These are phyloP conservation scores for Oopsacas minuta DNA, from an alignment of 37 sponge, comb jelly and placozoan species.

Conservation along the genomic window DNA sequence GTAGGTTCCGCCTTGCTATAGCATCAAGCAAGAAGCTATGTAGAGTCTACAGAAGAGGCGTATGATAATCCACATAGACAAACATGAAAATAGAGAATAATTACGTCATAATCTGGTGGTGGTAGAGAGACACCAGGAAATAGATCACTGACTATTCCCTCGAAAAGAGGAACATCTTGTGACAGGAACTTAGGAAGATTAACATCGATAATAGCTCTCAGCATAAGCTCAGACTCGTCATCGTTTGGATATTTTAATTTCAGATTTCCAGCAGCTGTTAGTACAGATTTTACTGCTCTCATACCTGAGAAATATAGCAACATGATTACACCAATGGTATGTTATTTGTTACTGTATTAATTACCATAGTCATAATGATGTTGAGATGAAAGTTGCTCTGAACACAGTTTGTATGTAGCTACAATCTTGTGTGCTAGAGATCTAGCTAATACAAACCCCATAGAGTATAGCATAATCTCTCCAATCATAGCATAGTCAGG, in stretches of 20 bases:
- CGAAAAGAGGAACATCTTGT: slow-evolving; percentile 84
- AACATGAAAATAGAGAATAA: not conserved
- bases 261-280: slow-evolving; percentile 94
- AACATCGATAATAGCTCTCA: slow-evolving; percentile 91
- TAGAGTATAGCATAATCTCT: slow-evolving; percentile 96
- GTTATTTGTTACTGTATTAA: not conserved
- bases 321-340: not conserved
- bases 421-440: slow-evolving; percentile 89
- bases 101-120: slow-evolving; percentile 66
- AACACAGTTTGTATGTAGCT: slow-evolving; percentile 85
- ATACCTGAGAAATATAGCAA: slow-evolving; percentile 30
- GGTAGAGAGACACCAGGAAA: slow-evolving; percentile 86
- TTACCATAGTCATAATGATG: slow-evolving; percentile 96
- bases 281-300: slow-evolving; percentile 91
- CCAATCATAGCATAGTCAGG: slow-evolving; percentile 97
- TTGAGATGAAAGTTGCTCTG: slow-evolving; percentile 96
- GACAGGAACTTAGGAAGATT: slow-evolving; percentile 94
- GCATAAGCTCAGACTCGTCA: slow-evolving; percentile 70
- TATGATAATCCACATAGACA: no score
- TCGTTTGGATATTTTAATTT: slow-evolving; percentile 83
- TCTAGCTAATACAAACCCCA: slow-evolving; percentile 94
- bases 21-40: slow-evolving; percentile 60
- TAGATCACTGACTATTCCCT: slow-evolving; percentile 81
- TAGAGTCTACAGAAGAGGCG: slow-evolving; percentile 24
- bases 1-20: slow-evolving; percentile 65